phyloP scores from a whole-genome alignment of 2,888 invertebrate genomes.

The Hedya salicella region DNA sequence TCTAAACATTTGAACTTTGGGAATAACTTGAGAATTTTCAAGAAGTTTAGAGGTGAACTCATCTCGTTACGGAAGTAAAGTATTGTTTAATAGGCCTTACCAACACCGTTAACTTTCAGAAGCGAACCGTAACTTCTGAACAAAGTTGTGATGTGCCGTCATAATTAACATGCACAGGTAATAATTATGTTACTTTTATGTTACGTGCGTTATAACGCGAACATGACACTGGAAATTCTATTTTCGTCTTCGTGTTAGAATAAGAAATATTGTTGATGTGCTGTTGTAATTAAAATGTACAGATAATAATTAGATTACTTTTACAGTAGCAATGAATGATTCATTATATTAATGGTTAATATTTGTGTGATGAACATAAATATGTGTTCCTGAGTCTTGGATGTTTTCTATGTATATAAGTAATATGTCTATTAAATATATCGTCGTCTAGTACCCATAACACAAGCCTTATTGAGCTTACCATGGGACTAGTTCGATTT shows the following conservation, averaged over 20 bases:
- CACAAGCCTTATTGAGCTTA: no score
- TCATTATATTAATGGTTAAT: no score
- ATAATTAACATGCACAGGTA: conserved; percentile 3
- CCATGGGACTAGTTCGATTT: no score
- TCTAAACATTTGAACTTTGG: conserved; percentile 6
- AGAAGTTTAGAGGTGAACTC: conserved; percentile 11
- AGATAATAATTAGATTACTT: no score
- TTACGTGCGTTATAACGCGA: neutral
- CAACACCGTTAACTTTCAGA: neutral
- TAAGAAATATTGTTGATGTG: neutral
- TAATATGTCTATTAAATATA: no score
- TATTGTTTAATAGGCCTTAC: conserved; percentile 27
- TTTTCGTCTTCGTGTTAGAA: neutral
- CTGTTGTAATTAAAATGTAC: no score
- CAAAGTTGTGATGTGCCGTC: conserved; percentile 10
- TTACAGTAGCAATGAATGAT: no score
- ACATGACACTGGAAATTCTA: no score
- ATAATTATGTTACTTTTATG: conserved; percentile 1
- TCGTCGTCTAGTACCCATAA: no score
- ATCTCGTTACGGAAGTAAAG: conserved; percentile 12
- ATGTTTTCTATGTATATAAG: no score
- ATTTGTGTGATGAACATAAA: no score
- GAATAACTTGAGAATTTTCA: conserved; percentile 8
- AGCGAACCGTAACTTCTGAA: neutral
- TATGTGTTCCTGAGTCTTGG: no score